These are phyloP conservation scores for Eulemur mongoz DNA, from an alignment of 2,797 vertebrate genomes.

Conservation along the genomic window DNA sequence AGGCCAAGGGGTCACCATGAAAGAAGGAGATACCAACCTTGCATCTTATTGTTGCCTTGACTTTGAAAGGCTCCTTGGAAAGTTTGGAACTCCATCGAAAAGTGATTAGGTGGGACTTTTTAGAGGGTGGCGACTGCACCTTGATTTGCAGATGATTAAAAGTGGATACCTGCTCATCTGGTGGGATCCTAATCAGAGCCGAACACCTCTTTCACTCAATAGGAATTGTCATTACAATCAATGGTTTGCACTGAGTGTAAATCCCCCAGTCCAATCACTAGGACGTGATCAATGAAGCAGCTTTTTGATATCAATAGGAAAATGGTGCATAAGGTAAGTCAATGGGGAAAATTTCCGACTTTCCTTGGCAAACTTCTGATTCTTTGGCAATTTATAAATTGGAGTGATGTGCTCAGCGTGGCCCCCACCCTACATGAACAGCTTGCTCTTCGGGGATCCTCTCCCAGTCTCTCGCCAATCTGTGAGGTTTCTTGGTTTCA, in stretches of 20 bases:
- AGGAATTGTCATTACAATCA: constrained; percentile 70
- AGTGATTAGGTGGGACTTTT: neutral
- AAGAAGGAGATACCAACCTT: neutral
- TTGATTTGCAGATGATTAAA: constrained; percentile 50
- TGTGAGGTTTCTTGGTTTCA: constrained; percentile 63
- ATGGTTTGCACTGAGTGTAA: constrained; percentile 58
- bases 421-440: neutral
- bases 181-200: constrained; percentile 43
- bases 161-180: neutral
- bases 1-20: neutral
- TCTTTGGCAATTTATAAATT: constrained; percentile 57
- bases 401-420: constrained; percentile 59
- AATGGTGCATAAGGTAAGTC: constrained; percentile 51
- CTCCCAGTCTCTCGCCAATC: constrained; percentile 45
- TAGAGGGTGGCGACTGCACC: fast-evolving
- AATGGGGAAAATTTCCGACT: constrained; percentile 49
- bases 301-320: constrained; percentile 53
- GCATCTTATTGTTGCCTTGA: neutral
- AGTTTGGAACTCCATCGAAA: neutral
- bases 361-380: constrained; percentile 65
- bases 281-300: constrained; percentile 54
- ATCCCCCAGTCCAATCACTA: constrained; percentile 13
- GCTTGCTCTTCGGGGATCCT: constrained; percentile 62
- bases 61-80: neutral
- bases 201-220: constrained; percentile 54